Conservation (phyloP, 1,140 invertebrate genomes). For the Diorhabda sublineata region DNA sequence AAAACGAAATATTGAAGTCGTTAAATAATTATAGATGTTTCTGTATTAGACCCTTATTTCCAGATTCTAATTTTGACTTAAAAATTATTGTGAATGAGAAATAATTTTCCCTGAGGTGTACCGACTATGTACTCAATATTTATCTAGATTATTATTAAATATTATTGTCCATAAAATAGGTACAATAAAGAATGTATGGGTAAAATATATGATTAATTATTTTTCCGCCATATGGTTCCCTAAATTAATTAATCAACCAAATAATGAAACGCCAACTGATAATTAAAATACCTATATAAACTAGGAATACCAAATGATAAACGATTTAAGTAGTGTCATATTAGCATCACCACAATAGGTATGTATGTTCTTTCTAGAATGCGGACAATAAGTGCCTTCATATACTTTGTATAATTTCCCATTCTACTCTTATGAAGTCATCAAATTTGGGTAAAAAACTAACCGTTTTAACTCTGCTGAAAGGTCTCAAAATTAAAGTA, state of each 20-base stretch:
- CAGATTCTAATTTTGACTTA: neutral
- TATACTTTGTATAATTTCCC: too few species aligned
- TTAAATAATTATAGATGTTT: neutral
- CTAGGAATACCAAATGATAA: neutral
- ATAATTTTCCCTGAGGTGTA: too few species aligned
- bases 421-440: neutral
- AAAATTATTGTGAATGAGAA: too few species aligned
- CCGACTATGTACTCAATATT: neutral
- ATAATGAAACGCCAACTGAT: neutral
- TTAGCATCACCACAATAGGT: neutral
- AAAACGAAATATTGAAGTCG: neutral
- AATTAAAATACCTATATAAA: neutral
- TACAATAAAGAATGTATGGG: neutral
- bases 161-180: neutral
- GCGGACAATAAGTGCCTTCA: neutral
- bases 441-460: neutral
- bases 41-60: neutral
- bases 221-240: neutral
- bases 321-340: neutral
- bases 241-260: neutral
- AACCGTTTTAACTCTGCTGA: neutral
- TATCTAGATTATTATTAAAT: slow-evolving; percentile 1
- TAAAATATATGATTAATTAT: neutral
- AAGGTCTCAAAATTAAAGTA: neutral
- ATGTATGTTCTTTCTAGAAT: neutral